Evolutionary conservation across 2,888 invertebrate genomes (phyloP).

Genomic region (Zygothrica quintamaculata): DNA sequence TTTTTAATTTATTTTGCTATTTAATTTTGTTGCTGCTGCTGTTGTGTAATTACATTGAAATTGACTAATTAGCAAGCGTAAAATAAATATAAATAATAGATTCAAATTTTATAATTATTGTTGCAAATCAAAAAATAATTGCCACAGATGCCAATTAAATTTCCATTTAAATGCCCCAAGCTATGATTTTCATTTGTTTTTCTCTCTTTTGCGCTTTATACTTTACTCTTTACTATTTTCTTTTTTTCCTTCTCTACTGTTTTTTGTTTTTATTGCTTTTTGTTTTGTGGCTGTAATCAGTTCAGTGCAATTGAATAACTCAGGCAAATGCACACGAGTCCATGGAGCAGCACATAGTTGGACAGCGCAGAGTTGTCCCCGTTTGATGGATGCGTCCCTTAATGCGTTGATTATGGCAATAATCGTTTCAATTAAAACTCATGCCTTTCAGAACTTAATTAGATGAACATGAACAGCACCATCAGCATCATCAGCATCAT

Average conservation of each 20-base stretch:
- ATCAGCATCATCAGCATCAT: conserved; percentile 24
- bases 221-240: too few relatives aligned
- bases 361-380: conserved; percentile 17
- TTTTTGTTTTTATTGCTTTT: conserved; percentile 23
- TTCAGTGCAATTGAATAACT: conserved; percentile 52
- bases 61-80: conserved; percentile 66
- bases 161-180: conserved; percentile 58
- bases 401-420: conserved; percentile 62
- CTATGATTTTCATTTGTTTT: conserved; percentile 3
- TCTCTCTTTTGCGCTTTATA: too few relatives aligned
- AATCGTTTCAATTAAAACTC: conserved; percentile 66
- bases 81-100: conserved; percentile 60
- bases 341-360: conserved; percentile 15
- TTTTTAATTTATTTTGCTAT: conserved; percentile 16
- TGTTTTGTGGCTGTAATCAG: conserved; percentile 48
- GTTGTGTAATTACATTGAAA: conserved; percentile 48
- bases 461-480: conserved; percentile 31
- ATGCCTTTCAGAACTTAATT: conserved; percentile 63
- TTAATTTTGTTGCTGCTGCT: conserved; percentile 15
- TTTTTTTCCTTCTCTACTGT: not conserved
- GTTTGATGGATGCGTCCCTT: too few relatives aligned
- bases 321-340: conserved; percentile 55
- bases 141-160: conserved; percentile 69
- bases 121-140: conserved; percentile 59
- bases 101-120: conserved; percentile 64